A percentile compares a stretch with the other conserved stretches of the same genome.
These are phyloP conservation scores for Synaphobranchus kaupii DNA, from an alignment of 2,797 vertebrate species.

Conservation along the genomic window DNA sequence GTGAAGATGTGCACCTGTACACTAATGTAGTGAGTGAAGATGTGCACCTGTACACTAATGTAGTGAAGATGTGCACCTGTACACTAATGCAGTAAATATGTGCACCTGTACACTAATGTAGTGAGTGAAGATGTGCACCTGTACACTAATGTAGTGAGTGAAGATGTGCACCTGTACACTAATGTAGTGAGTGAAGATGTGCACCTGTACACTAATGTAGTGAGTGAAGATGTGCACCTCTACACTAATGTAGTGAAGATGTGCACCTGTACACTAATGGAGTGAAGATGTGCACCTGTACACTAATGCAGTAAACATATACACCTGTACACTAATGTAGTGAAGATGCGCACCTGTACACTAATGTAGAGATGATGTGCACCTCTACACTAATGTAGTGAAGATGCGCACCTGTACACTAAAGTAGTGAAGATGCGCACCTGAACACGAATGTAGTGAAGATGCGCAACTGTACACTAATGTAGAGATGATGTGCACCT, in stretches of 20 bases:
- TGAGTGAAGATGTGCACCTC: background rate
- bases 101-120: too few relatives aligned
- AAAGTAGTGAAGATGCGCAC: background rate
- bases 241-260: background rate
- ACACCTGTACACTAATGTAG: background rate
- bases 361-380: background rate
- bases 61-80: too few relatives aligned
- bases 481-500: background rate
- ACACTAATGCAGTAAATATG: too few relatives aligned
- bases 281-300: background rate
- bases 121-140: background rate
- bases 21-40: too few relatives aligned
- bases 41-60: too few relatives aligned
- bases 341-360: background rate
- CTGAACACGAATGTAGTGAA: background rate
- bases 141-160: background rate
- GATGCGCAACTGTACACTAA: background rate
- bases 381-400: background rate
- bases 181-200: background rate
- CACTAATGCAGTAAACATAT: background rate
- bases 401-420: background rate
- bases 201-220: background rate
- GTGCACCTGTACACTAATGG: background rate
- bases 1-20: too few relatives aligned
- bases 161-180: background rate